A percentile compares a stretch with the other conserved stretches of the same genome.
phyloP scores from a whole-genome alignment of 2,113 vertebrate species.

The Toxostoma redivivum region DNA sequence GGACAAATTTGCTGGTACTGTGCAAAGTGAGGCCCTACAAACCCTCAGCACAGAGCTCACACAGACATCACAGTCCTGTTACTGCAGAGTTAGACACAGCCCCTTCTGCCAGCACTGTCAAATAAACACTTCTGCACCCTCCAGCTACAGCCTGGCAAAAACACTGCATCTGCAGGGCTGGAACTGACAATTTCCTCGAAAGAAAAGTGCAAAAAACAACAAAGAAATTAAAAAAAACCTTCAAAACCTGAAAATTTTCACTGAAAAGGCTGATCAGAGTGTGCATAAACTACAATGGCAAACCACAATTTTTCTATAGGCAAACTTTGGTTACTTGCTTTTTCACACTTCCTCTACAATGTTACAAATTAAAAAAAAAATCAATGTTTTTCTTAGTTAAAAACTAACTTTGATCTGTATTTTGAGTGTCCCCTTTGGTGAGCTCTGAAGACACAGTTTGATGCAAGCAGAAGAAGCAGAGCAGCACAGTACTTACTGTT shows the following conservation, averaged over 20 bases:
- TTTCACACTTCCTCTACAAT: background rate
- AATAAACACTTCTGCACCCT: background rate
- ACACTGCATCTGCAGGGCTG: background rate
- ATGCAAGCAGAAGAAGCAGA: background rate
- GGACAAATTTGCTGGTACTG: background rate
- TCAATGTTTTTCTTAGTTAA: fast-evolving
- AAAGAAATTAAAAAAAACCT: background rate
- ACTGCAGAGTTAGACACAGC: background rate
- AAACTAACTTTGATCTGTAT: background rate
- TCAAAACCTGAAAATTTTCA: background rate
- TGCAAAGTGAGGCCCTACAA: background rate
- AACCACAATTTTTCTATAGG: background rate
- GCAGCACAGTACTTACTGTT: constrained; percentile 73
- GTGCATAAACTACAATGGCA: background rate
- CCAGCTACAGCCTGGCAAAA: background rate
- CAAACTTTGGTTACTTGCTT: background rate
- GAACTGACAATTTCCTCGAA: background rate
- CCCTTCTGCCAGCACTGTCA: background rate
- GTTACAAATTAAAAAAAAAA: background rate
- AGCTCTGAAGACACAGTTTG: background rate
- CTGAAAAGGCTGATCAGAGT: background rate
- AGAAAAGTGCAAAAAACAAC: background rate
- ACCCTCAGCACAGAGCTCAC: background rate
- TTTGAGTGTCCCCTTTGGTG: background rate
- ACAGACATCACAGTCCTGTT: background rate